Base-by-base conservation (phyloP, 2,888 invertebrate species). In the Brachyopa scutellaris region DNA sequence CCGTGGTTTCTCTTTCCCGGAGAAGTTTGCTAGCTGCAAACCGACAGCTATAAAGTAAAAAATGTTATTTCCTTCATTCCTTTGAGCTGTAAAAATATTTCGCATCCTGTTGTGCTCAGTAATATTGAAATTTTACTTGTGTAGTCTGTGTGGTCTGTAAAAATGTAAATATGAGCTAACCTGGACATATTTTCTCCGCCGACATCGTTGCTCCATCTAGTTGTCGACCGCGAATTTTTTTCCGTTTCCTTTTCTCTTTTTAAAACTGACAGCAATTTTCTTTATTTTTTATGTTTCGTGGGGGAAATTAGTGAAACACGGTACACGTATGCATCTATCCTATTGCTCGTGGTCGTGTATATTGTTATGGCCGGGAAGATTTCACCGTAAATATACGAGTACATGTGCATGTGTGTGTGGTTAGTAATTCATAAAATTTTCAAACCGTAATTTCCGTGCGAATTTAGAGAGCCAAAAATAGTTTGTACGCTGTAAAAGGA, bases 61-160 rank as follows among this genome's bases (percentile, higher is more conserved):
- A 82, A 82, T 76, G 76, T 76, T 64, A 76, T 82, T 76, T 82
- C 64, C 42, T 6, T 17, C 64, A 31, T 69, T 70, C 69, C 62
- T 76, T 82, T 76, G 76, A 82, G 80, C 38, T 76, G 80, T 76
- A 70, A 70, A 80, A 82, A 82, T 51, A 66, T 36, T 47, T 76
- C 38, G 33, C 76, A 82, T 82, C 80, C 70, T 76, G 80, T 69
- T 76, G 70, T 62, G 51, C 45, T 38, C 11, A 79, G 70, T 64
- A 66, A 76, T 82, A 70, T 82, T 82, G 80, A 76, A 82, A 82
- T 82, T 80, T 66, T 59, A 59, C 76, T 76, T 64, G 64, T 70
- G 53, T 70, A 70, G 76, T 69, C 66, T n/a, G 70, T 69, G 80
- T 70, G 76, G 64, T 61, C 69, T 45, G 59, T 82, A 64, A 69